Base-by-base conservation (phyloP, 2,797 vertebrate genomes). In the Lacerta bilineata region DNA sequence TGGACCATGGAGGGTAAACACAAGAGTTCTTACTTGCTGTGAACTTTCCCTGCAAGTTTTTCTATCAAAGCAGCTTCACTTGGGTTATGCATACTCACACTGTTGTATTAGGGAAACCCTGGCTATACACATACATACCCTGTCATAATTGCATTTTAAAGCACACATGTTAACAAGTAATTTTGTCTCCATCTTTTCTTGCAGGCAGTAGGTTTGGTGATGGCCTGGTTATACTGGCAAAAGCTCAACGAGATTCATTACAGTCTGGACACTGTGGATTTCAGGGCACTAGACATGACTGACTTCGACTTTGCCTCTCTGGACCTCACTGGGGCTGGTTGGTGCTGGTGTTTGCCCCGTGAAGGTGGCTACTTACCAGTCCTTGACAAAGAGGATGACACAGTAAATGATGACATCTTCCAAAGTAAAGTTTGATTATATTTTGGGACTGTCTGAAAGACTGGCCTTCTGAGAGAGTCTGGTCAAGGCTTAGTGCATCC, bases 161-260 rank as follows among this genome's bases (percentile, higher is more conserved):
- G 1, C 10, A 29, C 23, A n/a, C 13, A 5, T 3, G 36, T 50
- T 39, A 50, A 39, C 25, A 20, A 39, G 8, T 59, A 7, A 0
- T 0, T 0, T 0, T 4, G 43, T 15, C 50, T 5, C 0, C 10
- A 13, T 43, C 10, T 0, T 82, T 0, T 90, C 85, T 80, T 86
- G 39, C 93, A 98, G 98, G 95, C 97, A 75, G 87, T 98, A 0
- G 98, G 98, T 68, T 97, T 98, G 77, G 50, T 97, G 80, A 94
- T 98, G 92, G 97, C 98, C 94, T 98, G 98, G 92, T 83, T 98
- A 2, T 98, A 98, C 92, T 98, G 98, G 98, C 98, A 97, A 91
- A 96, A 98, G 82, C 97, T 98, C 87, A 92, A 98, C 5, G 96
- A 97, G 89, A 98, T 98, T 96, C 97, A 96, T 20, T 87, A 68